Evolutionary conservation across 2,888 invertebrate species (phyloP), one percentile per base, ranked within the genome.

Genomic region (Cryptocheilus praepositus): DNA sequence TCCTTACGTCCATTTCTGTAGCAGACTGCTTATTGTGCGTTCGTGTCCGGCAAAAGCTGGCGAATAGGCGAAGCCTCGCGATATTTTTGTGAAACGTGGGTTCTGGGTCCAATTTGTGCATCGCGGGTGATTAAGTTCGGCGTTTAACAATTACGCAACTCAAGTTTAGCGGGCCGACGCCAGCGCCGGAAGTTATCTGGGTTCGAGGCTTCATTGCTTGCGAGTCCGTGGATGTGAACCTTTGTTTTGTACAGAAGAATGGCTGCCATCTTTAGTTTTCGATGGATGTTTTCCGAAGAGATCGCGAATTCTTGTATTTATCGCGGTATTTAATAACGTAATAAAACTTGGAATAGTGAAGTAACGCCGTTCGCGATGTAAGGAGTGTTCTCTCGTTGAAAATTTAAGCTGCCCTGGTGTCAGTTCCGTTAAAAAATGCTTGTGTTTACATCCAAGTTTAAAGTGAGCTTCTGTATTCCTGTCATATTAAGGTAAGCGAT

Each of bases 241-340:
- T 93, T 94, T 94, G 94, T 93, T 94, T 93, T 93, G 92, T 92
- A 93, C 92, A 92, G 92, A 93, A 93, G 92, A 93, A 94, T 94
- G 93, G 94, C 94, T 93, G 94, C 94, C 94, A 94, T 94, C 93
- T 94, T 94, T 93, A 92, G 93, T 91, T 93, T 85, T 93, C 93
- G 92, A 92, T 93, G 92, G 92, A 93, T 93, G 93, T 93, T 93
- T 93, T 93, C 92, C 91, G 90, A 90, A 89, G 90, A 89, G 83
- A 83, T 82, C 81, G 84, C 73, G 83, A 83, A 81, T 83, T 85
- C 81, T 82, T 78, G 74, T 84, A 80, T 83, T 84, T 85, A 81
- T 80, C 75, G 79, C 82, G 83, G 80, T 81, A 82, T 83, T 82
- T 81, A 84, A 85, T 83, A 83, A 83, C 84, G 81, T 81, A 82